Conservation (phyloP, 2,888 invertebrate genomes). For the Yponomeuta evonymella region DNA sequence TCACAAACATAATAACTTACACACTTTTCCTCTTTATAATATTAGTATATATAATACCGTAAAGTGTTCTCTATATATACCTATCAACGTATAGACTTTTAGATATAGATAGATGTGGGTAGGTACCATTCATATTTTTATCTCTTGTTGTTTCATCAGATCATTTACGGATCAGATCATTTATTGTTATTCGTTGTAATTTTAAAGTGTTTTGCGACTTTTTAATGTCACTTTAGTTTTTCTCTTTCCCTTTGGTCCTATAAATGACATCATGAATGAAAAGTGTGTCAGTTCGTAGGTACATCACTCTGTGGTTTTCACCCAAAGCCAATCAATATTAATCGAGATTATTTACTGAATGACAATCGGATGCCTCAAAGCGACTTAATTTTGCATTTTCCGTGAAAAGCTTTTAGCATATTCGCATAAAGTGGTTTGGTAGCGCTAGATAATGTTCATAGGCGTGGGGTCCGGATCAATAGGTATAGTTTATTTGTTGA, state of each 20-base stretch:
- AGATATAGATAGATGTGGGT: too few species aligned
- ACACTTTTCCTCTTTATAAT: too few species aligned
- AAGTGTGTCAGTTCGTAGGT: conserved; percentile 4
- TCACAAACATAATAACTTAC: too few species aligned
- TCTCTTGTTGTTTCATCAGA: too few species aligned
- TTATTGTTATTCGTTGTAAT: background rate
- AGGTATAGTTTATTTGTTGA: background rate
- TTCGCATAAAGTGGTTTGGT: background rate
- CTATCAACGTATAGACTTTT: too few species aligned
- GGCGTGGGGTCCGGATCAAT: background rate
- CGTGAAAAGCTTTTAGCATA: conserved; percentile 8
- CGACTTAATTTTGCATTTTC: background rate
- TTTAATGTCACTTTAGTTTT: too few species aligned
- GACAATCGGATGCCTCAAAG: background rate
- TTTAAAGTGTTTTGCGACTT: background rate
- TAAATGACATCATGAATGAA: background rate
- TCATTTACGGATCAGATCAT: too few species aligned
- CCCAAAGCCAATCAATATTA: conserved; percentile 1
- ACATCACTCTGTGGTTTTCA: background rate
- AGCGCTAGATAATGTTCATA: background rate
- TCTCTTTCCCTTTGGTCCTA: background rate
- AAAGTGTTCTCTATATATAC: too few species aligned
- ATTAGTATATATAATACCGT: too few species aligned
- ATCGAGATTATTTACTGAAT: background rate
- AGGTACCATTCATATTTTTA: too few species aligned